Base-by-base conservation (phyloP, 2,797 vertebrate species). In the Chelon labrosus region DNA sequence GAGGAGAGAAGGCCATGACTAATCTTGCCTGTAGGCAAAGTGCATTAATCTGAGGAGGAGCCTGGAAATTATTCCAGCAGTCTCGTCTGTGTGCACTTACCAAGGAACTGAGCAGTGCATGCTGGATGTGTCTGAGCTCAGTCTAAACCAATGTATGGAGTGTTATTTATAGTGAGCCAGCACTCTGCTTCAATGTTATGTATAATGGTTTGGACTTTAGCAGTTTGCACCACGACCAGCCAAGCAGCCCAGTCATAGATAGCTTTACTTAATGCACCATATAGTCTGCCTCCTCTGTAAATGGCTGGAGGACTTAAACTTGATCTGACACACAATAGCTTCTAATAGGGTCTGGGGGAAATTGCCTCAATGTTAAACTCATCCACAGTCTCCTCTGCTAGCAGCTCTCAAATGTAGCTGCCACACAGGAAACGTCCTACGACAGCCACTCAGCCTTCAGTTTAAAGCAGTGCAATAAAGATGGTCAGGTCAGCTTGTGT, bases 21-120 rank as follows among this genome's bases (percentile, higher is more conserved):
- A 82, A 88, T 83, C 74, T 42, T 52, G 70, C 77, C 84, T 72
- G 25, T 19, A 77, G 84, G 85, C 86, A 70, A 56, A 52, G 63
- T 75, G 53, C 73, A 81, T 73, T 82, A 76, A 84, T 88, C 79
- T 68, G 73, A n/a, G 67, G 41, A 35, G 63, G 51, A 73, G 70
- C 62, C 31, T 57, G 41, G 66, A 60, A 77, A 69, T 77, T 37
- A 41, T 80, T 65, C 20, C n/a, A 51, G 7, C 56, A 56, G 39
- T 69, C 44, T 13, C 2, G 52, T 62, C 39, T 83, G 50, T 52
- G 25, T 70, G 49, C 37, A 17, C 20, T 70, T 37, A 38, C 27
- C 20, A 27, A 52, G 47, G 42, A 58, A 66, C 70, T 57, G 19
- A 74, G 56, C 67, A 1, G 35, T 13, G 37, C 31, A 56, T 20